Evolutionary conservation across 2,888 invertebrate species (phyloP), one percentile per base, ranked within the genome.

Genomic region (Agrochola lota): DNA sequence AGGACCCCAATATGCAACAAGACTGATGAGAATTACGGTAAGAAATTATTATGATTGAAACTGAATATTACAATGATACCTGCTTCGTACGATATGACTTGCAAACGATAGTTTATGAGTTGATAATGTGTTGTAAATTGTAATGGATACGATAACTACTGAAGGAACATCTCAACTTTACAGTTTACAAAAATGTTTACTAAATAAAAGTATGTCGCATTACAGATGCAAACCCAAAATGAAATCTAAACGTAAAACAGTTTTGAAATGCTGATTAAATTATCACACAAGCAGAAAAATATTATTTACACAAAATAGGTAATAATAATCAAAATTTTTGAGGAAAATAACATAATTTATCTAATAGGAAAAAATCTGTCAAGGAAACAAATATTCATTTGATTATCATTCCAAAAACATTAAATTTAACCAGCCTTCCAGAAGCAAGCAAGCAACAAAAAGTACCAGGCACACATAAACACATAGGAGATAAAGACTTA

Each of bases 401-500:
- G 17, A 30, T 46, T 30, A 55, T 20, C 30, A 49, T 17, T 9
- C 12, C 20, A 43, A 26, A 57, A 63, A 52, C 35, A 59, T n/a
- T 8, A 1, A 67, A 78, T n/a, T 78, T 63, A 73, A 85, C 23
- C 84, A 85, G 71, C 73, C 1, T 86, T 86, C 49, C 75, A 78
- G 66, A 75, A 69, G 30, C 59, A 66, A 71, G 52, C 71, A 71
- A 62, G 78, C 83, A 69, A 30, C n/a, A 59, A 43, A 59, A 64
- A 43, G 64, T 79, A 84, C 71, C 64, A 83, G 68, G 83, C 84
- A 78, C 43, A 30, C 62, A 84, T 69, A 60, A 73, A 80, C 55
- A 69, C 68, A 76, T 57, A 80, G 63, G 71, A 78, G 60, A 60
- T 79, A 82, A 78, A 80, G 80, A 96, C 96, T 96, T 92, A 96